A percentile compares a stretch with the other conserved stretches of the same genome.
These are phyloP conservation scores for Apodemia zela DNA, from an alignment of 2,888 invertebrate species.

Conservation along the genomic window DNA sequence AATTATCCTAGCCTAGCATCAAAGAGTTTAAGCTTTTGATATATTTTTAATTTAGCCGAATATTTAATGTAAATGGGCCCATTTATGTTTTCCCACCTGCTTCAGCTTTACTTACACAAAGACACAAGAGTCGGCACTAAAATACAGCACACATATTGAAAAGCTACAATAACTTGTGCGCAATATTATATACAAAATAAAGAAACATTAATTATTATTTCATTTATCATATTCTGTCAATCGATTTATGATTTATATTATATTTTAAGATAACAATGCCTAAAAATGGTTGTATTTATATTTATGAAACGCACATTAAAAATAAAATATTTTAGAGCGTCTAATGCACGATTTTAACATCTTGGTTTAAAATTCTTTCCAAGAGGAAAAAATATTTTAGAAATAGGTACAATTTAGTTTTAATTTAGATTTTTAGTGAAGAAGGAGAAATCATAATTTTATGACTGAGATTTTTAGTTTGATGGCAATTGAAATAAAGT, in stretches of 20 bases:
- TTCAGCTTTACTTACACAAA: neutral
- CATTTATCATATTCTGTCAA: slow-evolving; percentile 13
- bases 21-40: neutral
- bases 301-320: neutral
- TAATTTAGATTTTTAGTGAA: too few relatives aligned
- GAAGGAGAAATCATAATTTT: too few relatives aligned
- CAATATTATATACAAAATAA: neutral
- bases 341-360: neutral
- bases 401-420: too few relatives aligned
- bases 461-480: too few relatives aligned
- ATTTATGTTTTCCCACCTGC: neutral
- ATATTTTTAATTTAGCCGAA: neutral
- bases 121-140: neutral
- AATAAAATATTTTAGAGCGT: neutral
- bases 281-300: neutral
- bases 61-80: neutral
- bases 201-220: neutral
- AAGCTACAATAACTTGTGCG: slow-evolving; percentile 14
- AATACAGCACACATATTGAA: neutral
- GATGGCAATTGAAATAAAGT: too few relatives aligned
- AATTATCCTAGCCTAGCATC: slow-evolving; percentile 2
- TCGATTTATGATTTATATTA: slow-evolving; percentile 9
- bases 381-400: neutral
- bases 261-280: neutral
- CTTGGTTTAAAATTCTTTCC: neutral